Conservation (phyloP, 2,797 vertebrate genomes). For the Ambastaia sidthimunki region DNA sequence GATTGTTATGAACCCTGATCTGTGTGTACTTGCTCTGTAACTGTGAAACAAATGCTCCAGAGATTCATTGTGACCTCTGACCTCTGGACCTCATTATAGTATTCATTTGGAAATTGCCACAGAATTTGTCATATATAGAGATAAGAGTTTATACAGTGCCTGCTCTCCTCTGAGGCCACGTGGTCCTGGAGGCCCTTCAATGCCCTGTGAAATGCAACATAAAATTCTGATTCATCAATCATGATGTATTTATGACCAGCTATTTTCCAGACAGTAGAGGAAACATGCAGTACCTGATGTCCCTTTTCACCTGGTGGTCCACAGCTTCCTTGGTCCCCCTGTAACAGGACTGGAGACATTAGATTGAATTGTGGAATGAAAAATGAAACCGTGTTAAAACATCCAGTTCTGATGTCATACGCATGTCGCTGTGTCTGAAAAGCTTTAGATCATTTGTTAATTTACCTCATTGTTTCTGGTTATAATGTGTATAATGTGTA, state of each 20-base stretch:
- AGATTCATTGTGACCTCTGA: too few relatives aligned
- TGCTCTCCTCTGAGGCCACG: constrained; percentile 78
- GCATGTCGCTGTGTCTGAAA: too few relatives aligned
- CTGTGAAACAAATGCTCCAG: too few relatives aligned
- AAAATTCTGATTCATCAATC: not conserved
- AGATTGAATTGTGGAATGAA: not conserved
- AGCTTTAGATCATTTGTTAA: too few relatives aligned
- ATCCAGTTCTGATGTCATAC: too few relatives aligned
- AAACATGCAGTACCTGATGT: constrained; percentile 75
- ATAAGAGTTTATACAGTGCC: constrained; percentile 66
- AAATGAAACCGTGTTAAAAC: too few relatives aligned
- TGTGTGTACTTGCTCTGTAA: too few relatives aligned
- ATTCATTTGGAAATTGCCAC: too few relatives aligned
- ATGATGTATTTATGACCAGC: not conserved
- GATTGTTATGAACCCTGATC: too few relatives aligned
- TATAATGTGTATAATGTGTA: not conserved
- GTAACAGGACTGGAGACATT: constrained; percentile 57
- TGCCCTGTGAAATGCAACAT: constrained; percentile 73
- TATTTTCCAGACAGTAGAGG: not conserved
- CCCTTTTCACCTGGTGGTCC: constrained; percentile 86
- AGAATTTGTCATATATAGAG: constrained; percentile 6
- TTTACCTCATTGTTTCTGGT: not conserved
- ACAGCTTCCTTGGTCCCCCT: constrained; percentile 88
- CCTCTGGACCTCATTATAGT: too few relatives aligned
- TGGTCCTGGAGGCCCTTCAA: constrained; percentile 76